A percentile compares a stretch with the other conserved stretches of the same genome.
These are phyloP conservation scores for Phataginus tetradactyla DNA, from an alignment of 2,797 vertebrate genomes.

Conservation along the genomic window DNA sequence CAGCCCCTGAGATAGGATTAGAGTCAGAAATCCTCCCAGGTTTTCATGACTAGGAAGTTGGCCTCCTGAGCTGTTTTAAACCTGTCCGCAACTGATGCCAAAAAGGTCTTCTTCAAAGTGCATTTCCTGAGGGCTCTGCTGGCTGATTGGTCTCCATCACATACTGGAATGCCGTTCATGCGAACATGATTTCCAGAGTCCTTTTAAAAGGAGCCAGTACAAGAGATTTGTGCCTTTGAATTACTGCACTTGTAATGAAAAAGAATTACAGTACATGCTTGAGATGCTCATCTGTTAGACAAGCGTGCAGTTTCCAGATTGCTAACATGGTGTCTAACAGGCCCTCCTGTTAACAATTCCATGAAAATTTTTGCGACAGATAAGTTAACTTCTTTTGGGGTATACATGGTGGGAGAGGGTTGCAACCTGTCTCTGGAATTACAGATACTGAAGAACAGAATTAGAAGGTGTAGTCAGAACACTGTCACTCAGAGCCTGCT, in stretches of 20 bases:
- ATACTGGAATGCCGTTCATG: constrained; percentile 62
- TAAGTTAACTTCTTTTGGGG: constrained; percentile 79
- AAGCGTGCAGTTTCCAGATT: constrained; percentile 74
- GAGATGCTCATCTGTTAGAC: constrained; percentile 75
- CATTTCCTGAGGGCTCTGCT: neutral
- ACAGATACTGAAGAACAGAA: constrained; percentile 80
- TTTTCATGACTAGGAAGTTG: constrained; percentile 44
- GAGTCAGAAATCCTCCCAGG: constrained; percentile 17
- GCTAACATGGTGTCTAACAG: constrained; percentile 68
- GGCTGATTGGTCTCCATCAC: constrained; percentile 30
- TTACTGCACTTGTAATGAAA: constrained; percentile 82
- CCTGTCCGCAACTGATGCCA: constrained; percentile 50
- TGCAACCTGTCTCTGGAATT: constrained; percentile 77
- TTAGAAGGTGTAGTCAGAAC: constrained; percentile 70
- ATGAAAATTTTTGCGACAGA: constrained; percentile 78
- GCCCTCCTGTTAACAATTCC: constrained; percentile 82
- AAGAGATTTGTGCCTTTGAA: constrained; percentile 81
- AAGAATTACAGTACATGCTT: constrained; percentile 79
- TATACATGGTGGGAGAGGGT: neutral
- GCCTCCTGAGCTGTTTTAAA: constrained; percentile 52
- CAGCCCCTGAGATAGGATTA: neutral
- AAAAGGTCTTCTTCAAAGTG: constrained; percentile 52
- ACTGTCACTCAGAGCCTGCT: constrained; percentile 76
- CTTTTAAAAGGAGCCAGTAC: constrained; percentile 80
- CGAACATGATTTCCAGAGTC: constrained; percentile 78